Conservation (phyloP, 2,888 invertebrate genomes). For the Petrolisthes cinctipes region DNA sequence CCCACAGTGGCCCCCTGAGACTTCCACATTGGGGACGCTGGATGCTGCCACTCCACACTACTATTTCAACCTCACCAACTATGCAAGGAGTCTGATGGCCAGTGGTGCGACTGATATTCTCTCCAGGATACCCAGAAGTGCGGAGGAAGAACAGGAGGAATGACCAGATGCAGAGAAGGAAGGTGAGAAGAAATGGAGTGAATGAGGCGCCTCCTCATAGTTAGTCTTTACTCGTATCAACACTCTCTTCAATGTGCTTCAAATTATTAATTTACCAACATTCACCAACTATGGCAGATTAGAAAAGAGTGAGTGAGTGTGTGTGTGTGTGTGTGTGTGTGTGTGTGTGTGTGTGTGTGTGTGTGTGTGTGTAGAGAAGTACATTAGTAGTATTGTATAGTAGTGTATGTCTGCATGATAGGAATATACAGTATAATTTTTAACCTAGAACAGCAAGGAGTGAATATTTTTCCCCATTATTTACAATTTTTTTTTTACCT, state of each 20-base stretch:
- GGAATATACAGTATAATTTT: too few species aligned
- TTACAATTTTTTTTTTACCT: too few species aligned
- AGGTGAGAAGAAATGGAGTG: too few species aligned
- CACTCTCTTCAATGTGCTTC: too few species aligned
- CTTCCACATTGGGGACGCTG: conserved; percentile 42
- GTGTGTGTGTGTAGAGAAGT: background rate
- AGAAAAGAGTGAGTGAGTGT: too few species aligned
- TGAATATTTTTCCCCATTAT: too few species aligned
- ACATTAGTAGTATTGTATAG: background rate
- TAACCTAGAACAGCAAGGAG: too few species aligned
- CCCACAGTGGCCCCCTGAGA: background rate
- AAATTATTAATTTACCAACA: too few species aligned
- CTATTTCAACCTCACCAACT: conserved; percentile 31
- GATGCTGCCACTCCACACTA: conserved; percentile 47
- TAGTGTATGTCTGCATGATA: background rate
- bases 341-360: background rate
- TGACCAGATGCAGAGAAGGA: too few species aligned
- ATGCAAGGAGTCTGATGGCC: conserved; percentile 15
- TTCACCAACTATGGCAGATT: too few species aligned
- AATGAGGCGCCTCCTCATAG: too few species aligned
- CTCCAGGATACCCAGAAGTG: conserved; percentile 40
- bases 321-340: background rate
- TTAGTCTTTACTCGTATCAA: too few species aligned
- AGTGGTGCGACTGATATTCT: conserved; percentile 13
- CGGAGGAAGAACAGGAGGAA: background rate